Evolutionary conservation across 2,797 vertebrate species (phyloP).

Genomic region (Galaxias olidus): DNA sequence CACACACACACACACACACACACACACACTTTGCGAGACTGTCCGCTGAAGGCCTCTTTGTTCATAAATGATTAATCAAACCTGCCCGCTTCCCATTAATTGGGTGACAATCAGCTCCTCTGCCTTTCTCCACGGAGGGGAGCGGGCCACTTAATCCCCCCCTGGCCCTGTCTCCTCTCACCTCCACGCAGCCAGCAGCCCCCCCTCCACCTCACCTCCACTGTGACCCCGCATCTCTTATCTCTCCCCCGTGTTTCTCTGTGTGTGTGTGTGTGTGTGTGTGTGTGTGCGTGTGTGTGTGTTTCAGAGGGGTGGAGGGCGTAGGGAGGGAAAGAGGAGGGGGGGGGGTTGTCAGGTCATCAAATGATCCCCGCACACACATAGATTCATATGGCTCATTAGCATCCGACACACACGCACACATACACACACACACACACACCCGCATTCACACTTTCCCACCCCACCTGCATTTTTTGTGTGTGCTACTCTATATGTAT

Average conservation of each 20-base stretch:
- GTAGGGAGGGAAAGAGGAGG: no score
- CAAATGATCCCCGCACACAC: conserved; percentile 15
- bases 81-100: conserved; percentile 68
- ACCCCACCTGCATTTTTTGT: conserved; percentile 15
- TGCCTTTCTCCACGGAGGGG: conserved; percentile 51
- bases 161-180: conserved; percentile 44
- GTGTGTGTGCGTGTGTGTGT: background rate
- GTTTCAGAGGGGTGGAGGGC: background rate
- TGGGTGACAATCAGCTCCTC: conserved; percentile 75
- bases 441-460: background rate
- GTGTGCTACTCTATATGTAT: conserved; percentile 36
- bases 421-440: background rate
- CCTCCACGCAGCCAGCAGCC: conserved; percentile 42
- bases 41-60: conserved; percentile 64
- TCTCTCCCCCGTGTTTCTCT: conserved; percentile 34
- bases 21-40: conserved; percentile 55
- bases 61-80: conserved; percentile 77
- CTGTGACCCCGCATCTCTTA: conserved; percentile 47
- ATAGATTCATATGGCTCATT: conserved; percentile 4
- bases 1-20: background rate
- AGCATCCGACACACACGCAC: conserved; percentile 11
- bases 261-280: conserved; percentile 1
- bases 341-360: conserved; percentile 15
- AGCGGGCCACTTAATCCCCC: conserved; percentile 48
- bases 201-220: conserved; percentile 34